These are phyloP conservation scores for Bacillus rossius DNA, from an alignment of 1,140 invertebrate species.

Conservation along the genomic window DNA sequence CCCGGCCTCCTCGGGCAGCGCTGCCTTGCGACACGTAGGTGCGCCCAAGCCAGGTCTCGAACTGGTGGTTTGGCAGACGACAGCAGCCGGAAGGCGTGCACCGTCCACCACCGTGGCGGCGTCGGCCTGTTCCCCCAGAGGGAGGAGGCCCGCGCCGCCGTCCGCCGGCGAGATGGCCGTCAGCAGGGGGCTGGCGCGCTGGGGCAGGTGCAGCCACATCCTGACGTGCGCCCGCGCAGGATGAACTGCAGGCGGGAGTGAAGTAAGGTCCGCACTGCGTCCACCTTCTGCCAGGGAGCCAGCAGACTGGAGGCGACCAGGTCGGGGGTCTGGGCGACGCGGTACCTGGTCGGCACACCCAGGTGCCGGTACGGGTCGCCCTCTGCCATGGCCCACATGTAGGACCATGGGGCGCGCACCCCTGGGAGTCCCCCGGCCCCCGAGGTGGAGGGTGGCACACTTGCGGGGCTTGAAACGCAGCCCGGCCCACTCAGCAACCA, in stretches of 20 bases:
- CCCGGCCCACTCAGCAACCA: conserved; percentile 14
- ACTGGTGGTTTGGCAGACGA: background rate
- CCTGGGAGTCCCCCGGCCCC: background rate
- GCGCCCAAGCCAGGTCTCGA: too few relatives aligned
- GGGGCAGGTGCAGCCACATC: conserved; percentile 28
- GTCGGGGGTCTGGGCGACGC: conserved; percentile 22
- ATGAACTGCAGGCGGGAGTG: conserved; percentile 31
- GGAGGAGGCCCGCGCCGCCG: too few relatives aligned
- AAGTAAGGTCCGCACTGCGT: conserved; percentile 26
- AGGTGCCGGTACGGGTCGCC: conserved; percentile 29
- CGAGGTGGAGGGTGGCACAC: conserved; percentile 26
- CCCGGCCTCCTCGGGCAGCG: too few relatives aligned
- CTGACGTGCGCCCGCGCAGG: conserved; percentile 26
- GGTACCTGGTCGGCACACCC: conserved; percentile 28
- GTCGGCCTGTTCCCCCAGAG: too few relatives aligned
- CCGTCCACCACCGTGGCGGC: too few relatives aligned
- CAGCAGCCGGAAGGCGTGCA: too few relatives aligned
- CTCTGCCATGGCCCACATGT: conserved; percentile 9
- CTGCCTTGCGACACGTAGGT: too few relatives aligned
- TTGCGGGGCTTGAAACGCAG: conserved; percentile 28
- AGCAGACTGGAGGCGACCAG: background rate
- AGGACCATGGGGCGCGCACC: background rate
- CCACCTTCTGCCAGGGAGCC: too few relatives aligned
- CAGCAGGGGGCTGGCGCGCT: conserved; percentile 28
- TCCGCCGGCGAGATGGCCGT: conserved; percentile 19